These are phyloP conservation scores for Euura saliciscinereae DNA, from an alignment of 1,140 invertebrate genomes.

Conservation along the genomic window DNA sequence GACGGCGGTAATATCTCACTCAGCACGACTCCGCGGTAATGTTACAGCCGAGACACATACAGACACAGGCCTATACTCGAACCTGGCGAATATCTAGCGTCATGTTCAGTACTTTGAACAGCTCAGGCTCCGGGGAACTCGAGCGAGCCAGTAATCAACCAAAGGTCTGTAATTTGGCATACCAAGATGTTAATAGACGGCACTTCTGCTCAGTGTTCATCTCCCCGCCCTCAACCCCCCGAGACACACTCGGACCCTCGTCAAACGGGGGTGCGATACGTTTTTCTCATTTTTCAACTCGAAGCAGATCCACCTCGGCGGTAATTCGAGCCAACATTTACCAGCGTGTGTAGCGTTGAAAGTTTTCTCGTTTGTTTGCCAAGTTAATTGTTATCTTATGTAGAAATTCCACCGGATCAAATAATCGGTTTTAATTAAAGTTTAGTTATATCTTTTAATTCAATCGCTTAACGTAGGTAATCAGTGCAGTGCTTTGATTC, in stretches of 20 bases:
- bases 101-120: not conserved
- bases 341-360: too few relatives aligned
- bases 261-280: too few relatives aligned
- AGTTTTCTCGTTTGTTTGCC: too few relatives aligned
- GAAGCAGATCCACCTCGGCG: too few relatives aligned
- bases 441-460: too few relatives aligned
- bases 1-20: constrained; percentile 58
- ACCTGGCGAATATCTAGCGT: not conserved
- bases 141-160: constrained; percentile 4
- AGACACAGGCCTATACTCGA: constrained; percentile 11
- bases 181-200: constrained; percentile 7
- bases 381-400: too few relatives aligned
- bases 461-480: too few relatives aligned
- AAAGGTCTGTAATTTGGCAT: not conserved
- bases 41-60: constrained; percentile 44
- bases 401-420: too few relatives aligned
- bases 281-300: too few relatives aligned
- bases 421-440: too few relatives aligned
- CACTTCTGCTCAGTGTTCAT: not conserved
- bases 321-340: too few relatives aligned
- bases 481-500: too few relatives aligned
- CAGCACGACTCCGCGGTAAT: constrained; percentile 53
- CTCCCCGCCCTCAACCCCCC: not conserved
- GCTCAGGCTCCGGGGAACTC: not conserved
- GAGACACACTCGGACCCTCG: not conserved